These are phyloP conservation scores for Bradysia coprophila DNA, from an alignment of 1,140 invertebrate genomes.

Conservation along the genomic window DNA sequence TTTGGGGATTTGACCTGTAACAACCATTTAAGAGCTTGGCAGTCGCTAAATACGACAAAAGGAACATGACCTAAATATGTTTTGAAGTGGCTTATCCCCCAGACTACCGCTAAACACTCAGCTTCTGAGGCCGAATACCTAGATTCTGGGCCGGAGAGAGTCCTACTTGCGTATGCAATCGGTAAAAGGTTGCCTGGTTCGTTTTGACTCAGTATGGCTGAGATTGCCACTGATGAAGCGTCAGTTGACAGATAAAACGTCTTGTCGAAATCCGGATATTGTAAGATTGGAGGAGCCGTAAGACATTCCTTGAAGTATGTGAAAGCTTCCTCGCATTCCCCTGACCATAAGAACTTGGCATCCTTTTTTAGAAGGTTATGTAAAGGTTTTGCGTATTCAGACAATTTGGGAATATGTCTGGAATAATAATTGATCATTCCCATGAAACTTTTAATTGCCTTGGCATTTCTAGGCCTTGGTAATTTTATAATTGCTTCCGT, in stretches of 20 bases:
- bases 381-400: slow-evolving; percentile 17
- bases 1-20: slow-evolving; percentile 25
- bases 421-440: slow-evolving; percentile 25
- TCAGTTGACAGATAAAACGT: slow-evolving; percentile 11
- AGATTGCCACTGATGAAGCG: slow-evolving; percentile 11
- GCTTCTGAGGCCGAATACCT: slow-evolving; percentile 24
- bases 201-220: slow-evolving; percentile 15
- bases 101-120: slow-evolving; percentile 23
- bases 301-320: slow-evolving; percentile 7
- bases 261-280: slow-evolving; percentile 17
- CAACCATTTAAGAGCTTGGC: slow-evolving; percentile 27
- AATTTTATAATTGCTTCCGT: slow-evolving; percentile 17
- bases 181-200: slow-evolving; percentile 10
- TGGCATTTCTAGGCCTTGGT: slow-evolving; percentile 18
- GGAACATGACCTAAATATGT: slow-evolving; percentile 26
- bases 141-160: slow-evolving; percentile 20
- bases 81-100: slow-evolving; percentile 24
- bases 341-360: slow-evolving; percentile 11
- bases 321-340: slow-evolving; percentile 12
- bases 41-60: slow-evolving; percentile 31
- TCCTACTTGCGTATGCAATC: slow-evolving; percentile 19
- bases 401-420: slow-evolving; percentile 20
- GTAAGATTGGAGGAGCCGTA: slow-evolving; percentile 15
- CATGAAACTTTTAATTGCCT: slow-evolving; percentile 24
- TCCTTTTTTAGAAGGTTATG: slow-evolving; percentile 18